These are phyloP conservation scores for Scaptomyza cyrtandrae DNA, from an alignment of 2,888 invertebrate genomes.

Conservation along the genomic window DNA sequence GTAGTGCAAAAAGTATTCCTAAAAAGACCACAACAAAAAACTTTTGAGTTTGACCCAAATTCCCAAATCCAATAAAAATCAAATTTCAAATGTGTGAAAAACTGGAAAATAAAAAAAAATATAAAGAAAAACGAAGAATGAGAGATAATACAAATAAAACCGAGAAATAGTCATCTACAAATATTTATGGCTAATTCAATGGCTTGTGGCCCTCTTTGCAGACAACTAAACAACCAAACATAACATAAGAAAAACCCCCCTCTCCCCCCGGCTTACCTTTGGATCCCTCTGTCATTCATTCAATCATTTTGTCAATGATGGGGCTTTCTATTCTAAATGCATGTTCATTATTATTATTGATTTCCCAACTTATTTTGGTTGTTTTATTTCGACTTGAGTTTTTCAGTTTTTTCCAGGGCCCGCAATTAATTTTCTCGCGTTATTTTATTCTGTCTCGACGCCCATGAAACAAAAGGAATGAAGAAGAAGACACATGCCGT, in stretches of 20 bases:
- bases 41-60: conserved; percentile 63
- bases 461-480: conserved; percentile 38
- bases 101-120: conserved; percentile 24
- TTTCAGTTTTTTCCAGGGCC: conserved; percentile 45
- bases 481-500: conserved; percentile 46
- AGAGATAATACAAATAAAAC: conserved; percentile 48
- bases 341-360: conserved; percentile 78
- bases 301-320: conserved; percentile 79
- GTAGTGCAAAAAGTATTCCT: conserved; percentile 34
- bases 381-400: conserved; percentile 28
- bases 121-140: not conserved
- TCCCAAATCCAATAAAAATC: conserved; percentile 44
- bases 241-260: conserved; percentile 3
- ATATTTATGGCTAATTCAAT: conserved; percentile 60
- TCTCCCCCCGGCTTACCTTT: conserved; percentile 9
- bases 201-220: conserved; percentile 29
- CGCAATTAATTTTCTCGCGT: conserved; percentile 74
- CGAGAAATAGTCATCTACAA: conserved; percentile 62
- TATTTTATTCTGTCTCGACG: conserved; percentile 8
- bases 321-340: conserved; percentile 60
- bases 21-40: conserved; percentile 1
- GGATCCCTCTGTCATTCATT: conserved; percentile 64
- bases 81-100: conserved; percentile 67
- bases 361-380: conserved; percentile 65
- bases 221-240: conserved; percentile 6